Evolutionary conservation across 2,113 vertebrate species (phyloP).

Genomic region (Pithys albifrons): DNA sequence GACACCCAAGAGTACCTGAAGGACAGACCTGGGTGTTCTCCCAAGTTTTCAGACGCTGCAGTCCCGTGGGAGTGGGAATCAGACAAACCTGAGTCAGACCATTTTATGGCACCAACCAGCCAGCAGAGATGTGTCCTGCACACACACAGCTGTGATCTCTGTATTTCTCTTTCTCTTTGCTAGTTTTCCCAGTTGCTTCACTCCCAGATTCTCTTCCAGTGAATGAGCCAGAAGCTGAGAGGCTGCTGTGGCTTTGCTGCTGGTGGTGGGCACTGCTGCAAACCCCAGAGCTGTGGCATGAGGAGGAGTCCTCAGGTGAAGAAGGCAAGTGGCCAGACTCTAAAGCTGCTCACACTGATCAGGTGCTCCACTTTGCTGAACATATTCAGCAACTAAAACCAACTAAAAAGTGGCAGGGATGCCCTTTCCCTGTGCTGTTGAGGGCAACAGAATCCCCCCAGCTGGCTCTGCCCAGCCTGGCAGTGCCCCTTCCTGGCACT

Average conservation of each 20-base stretch:
- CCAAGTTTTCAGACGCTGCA: neutral
- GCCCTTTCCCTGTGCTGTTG: neutral
- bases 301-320: neutral
- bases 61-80: neutral
- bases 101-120: neutral
- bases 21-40: neutral
- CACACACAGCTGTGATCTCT: neutral
- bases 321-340: neutral
- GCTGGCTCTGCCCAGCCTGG: neutral
- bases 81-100: rapidly evolving
- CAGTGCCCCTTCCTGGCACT: neutral
- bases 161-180: neutral
- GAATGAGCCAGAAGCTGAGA: neutral
- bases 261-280: neutral
- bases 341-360: neutral
- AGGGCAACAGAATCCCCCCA: neutral
- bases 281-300: neutral
- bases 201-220: neutral
- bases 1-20: neutral
- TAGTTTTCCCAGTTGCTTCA: neutral
- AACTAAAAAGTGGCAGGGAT: neutral
- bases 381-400: neutral
- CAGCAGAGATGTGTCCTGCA: neutral
- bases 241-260: neutral
- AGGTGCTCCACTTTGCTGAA: neutral